Conservation (phyloP, 2,888 invertebrate genomes). For the Amblyjoppa fuscipennis region DNA sequence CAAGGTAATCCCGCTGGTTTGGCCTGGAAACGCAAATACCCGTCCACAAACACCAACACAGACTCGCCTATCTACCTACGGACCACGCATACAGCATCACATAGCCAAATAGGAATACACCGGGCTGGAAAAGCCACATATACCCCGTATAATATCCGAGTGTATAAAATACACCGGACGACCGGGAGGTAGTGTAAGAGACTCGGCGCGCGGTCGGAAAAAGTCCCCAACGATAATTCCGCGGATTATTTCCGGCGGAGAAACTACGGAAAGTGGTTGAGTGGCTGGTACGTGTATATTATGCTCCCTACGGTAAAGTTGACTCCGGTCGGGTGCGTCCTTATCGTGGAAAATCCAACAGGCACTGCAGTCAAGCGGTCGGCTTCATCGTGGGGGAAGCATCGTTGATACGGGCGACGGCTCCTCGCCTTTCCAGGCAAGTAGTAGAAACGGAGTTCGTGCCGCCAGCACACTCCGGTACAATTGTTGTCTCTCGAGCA, state of each 20-base stretch:
- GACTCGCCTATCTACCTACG: background rate
- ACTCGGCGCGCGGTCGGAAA: conserved; percentile 59
- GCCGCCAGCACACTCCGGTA: conserved; percentile 54
- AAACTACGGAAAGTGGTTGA: conserved; percentile 68
- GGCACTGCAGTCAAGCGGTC: conserved; percentile 35
- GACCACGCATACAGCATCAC: background rate
- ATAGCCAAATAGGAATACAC: conserved; percentile 10
- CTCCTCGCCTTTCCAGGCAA: conserved; percentile 45
- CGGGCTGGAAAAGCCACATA: conserved; percentile 29
- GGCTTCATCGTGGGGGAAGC: conserved; percentile 41
- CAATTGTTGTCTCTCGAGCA: conserved; percentile 66
- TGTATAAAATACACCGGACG: conserved; percentile 53
- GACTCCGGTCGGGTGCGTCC: conserved; percentile 41
- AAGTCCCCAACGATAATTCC: conserved; percentile 70
- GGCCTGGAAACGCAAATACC: conserved; percentile 30
- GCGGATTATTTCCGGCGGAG: conserved; percentile 72
- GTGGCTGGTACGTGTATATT: conserved; percentile 28
- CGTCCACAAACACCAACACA: conserved; percentile 16
- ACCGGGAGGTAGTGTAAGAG: conserved; percentile 31
- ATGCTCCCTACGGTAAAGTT: conserved; percentile 54
- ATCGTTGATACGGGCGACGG: conserved; percentile 31
- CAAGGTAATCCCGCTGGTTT: conserved; percentile 59
- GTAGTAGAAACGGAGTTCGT: conserved; percentile 61
- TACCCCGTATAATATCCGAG: conserved; percentile 30
- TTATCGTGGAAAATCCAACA: conserved; percentile 21